Evolutionary conservation across 1,140 invertebrate genomes (phyloP).

Genomic region (Drosophila ironensis): DNA sequence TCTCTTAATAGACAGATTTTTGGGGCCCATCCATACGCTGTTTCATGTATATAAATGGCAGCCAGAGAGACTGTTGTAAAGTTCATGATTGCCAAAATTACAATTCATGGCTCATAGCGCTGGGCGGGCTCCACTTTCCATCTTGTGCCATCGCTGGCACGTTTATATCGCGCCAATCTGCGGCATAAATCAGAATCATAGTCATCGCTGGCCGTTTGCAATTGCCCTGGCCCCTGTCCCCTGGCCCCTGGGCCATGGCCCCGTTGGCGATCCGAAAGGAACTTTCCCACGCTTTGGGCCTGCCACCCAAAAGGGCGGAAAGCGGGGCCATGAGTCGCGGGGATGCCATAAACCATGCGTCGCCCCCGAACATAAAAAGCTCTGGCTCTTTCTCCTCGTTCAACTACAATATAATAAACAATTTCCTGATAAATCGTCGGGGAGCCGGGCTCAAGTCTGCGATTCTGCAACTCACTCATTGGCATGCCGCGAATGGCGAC

Average conservation of each 20-base stretch:
- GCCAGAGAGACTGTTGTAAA: neutral
- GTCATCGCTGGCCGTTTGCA: slow-evolving; percentile 38
- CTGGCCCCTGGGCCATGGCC: too few species aligned
- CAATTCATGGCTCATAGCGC: slow-evolving; percentile 18
- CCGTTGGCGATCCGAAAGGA: slow-evolving; percentile 2
- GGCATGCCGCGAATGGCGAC: slow-evolving; percentile 58
- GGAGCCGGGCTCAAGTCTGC: slow-evolving; percentile 8
- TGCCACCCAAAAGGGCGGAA: slow-evolving; percentile 43
- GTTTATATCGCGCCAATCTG: slow-evolving; percentile 59
- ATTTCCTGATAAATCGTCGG: slow-evolving; percentile 74
- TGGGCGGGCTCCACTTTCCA: slow-evolving; percentile 9
- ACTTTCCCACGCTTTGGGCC: slow-evolving; percentile 64
- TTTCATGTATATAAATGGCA: too few species aligned
- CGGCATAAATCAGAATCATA: slow-evolving; percentile 68
- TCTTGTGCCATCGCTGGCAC: slow-evolving; percentile 39
- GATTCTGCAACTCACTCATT: slow-evolving; percentile 46
- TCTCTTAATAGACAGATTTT: too few species aligned
- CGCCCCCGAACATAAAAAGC: slow-evolving; percentile 55
- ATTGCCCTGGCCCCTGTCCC: neutral
- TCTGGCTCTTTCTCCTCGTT: slow-evolving; percentile 47
- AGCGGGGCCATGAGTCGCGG: neutral
- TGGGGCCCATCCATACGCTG: too few species aligned
- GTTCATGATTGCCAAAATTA: slow-evolving; percentile 16
- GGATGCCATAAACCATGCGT: slow-evolving; percentile 55
- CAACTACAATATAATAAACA: slow-evolving; percentile 76